These are phyloP conservation scores for Cydia strobilella DNA, from an alignment of 1,140 invertebrate species.

Conservation along the genomic window DNA sequence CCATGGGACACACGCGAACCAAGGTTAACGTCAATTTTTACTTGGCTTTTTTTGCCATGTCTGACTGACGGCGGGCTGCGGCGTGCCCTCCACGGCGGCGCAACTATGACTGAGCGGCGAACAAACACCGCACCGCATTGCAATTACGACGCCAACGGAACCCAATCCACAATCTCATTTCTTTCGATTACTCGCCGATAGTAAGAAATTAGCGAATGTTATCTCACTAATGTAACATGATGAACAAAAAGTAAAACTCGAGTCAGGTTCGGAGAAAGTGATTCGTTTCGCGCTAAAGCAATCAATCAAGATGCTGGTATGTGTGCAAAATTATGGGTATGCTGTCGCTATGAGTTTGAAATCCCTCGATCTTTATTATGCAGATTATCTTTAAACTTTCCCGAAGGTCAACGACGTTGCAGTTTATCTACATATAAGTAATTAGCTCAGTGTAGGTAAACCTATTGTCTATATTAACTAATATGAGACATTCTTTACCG, in stretches of 20 bases:
- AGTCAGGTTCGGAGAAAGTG: conserved; percentile 58
- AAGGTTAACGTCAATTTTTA: conserved; percentile 52
- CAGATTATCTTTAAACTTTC: conserved; percentile 23
- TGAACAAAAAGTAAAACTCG: conserved; percentile 52
- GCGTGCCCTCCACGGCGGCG: conserved; percentile 60
- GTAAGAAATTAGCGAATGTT: conserved; percentile 64
- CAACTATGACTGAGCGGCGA: conserved; percentile 54
- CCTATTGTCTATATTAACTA: neutral
- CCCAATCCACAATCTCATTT: conserved; percentile 68
- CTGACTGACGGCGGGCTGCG: conserved; percentile 42
- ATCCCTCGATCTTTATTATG: conserved; percentile 23
- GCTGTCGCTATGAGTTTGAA: neutral
- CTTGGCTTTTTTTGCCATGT: conserved; percentile 53
- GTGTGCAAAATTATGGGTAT: conserved; percentile 28
- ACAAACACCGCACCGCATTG: conserved; percentile 41
- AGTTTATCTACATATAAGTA: conserved; percentile 22
- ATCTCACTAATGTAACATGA: conserved; percentile 47
- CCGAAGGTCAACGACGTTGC: conserved; percentile 18
- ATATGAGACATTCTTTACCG: neutral
- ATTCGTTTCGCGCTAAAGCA: conserved; percentile 35
- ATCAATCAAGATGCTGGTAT: conserved; percentile 45
- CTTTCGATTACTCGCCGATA: conserved; percentile 62
- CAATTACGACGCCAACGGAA: conserved; percentile 62
- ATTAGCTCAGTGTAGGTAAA: neutral
- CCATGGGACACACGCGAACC: conserved; percentile 43